Conservation (phyloP, 2,888 invertebrate genomes). For the Trichogramma dendrolimi region DNA sequence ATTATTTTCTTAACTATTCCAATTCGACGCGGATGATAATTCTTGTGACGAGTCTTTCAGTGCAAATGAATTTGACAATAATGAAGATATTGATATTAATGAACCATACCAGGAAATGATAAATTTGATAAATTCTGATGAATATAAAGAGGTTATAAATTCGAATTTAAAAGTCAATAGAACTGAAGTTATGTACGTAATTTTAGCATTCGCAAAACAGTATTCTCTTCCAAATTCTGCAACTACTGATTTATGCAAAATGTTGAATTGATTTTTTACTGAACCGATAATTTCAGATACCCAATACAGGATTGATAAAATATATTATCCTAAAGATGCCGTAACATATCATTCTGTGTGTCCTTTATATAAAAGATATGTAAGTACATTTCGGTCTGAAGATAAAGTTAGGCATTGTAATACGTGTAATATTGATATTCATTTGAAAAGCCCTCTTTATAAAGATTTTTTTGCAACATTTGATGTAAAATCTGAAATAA, state of each 20-base stretch:
- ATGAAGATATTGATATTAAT: no score
- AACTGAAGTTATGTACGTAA: neutral
- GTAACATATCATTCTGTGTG: slow-evolving; percentile 10
- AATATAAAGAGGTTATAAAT: neutral
- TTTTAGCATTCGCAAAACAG: neutral
- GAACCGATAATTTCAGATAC: neutral
- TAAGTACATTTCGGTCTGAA: neutral
- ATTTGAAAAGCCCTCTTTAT: slow-evolving; percentile 9
- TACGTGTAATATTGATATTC: neutral
- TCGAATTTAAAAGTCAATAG: neutral
- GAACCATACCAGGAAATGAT: neutral
- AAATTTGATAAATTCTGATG: neutral
- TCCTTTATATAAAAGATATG: neutral
- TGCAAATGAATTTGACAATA: neutral
- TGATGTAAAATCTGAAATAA: neutral
- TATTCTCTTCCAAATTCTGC: neutral
- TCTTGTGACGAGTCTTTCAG: no score
- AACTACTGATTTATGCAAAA: slow-evolving; percentile 7
- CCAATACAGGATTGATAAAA: slow-evolving; percentile 7
- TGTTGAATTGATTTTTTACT: slow-evolving; percentile 3
- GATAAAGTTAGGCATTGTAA: neutral
- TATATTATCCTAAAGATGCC: slow-evolving; percentile 3
- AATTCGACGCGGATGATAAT: no score
- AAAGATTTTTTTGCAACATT: slow-evolving; percentile 10
- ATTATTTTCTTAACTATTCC: no score